These are phyloP conservation scores for Battus philenor DNA, from an alignment of 1,140 invertebrate genomes.

Conservation along the genomic window DNA sequence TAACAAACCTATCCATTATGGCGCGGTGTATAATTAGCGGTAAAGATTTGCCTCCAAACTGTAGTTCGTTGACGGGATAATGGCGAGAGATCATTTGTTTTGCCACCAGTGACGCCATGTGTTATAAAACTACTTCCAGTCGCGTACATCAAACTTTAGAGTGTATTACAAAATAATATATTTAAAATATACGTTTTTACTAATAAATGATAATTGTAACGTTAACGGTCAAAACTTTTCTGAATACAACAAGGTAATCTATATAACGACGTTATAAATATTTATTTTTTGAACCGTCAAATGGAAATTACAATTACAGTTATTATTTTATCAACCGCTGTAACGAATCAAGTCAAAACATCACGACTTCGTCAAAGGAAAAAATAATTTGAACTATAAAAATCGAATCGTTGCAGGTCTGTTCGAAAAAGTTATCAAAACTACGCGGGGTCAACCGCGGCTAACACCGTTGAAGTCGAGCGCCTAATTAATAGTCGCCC, in stretches of 20 bases:
- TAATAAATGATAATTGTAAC: too few relatives aligned
- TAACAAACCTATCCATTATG: constrained; percentile 43
- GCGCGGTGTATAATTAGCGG: constrained; percentile 33
- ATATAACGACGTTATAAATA: too few relatives aligned
- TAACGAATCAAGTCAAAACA: constrained; percentile 11
- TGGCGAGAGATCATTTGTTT: constrained; percentile 35
- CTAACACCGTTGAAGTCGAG: constrained; percentile 42
- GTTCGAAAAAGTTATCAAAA: constrained; percentile 39
- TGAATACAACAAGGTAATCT: too few relatives aligned
- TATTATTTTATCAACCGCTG: too few relatives aligned
- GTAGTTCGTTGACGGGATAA: constrained; percentile 16
- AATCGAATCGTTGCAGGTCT: constrained; percentile 4
- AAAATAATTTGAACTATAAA: constrained; percentile 3
- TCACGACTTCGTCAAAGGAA: constrained; percentile 8
- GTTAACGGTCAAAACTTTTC: too few relatives aligned
- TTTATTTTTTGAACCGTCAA: too few relatives aligned
- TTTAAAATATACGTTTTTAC: too few relatives aligned
- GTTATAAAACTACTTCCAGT: too few relatives aligned
- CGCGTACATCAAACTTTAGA: too few relatives aligned
- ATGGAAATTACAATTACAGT: too few relatives aligned
- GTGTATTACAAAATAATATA: too few relatives aligned
- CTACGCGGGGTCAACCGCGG: constrained; percentile 20
- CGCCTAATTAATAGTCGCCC: constrained; percentile 62
- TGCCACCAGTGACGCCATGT: constrained; percentile 48
- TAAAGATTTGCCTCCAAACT: constrained; percentile 27